Base-by-base conservation (phyloP, 2,888 invertebrate species). In the Caradrina clavipalpis region DNA sequence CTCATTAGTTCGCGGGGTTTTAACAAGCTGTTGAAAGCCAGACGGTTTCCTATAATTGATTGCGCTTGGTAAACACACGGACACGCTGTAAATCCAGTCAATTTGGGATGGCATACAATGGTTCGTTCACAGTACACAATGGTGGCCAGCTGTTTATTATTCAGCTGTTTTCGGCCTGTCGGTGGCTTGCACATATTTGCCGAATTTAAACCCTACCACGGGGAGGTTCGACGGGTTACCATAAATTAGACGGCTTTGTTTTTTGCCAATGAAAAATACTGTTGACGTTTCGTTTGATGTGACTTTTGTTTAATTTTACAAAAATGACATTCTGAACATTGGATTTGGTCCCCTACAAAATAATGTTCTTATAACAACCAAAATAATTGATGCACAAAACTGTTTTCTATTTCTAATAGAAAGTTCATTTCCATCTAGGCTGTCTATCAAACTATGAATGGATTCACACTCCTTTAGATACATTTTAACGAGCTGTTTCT, bases 81-180 rank as follows among this genome's bases (percentile, higher is more conserved):
- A 21, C 22, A 67, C 22, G 22, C 2, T 42, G 15, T 31, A 31
- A 31, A 35, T 53, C 7, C 26, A 15, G 13, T 50, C 26, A 21
- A 26, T 31, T 31, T 31, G 31, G 2, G 7, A 15, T 26, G 26
- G 17, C 13, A 1, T 17, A 13, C 13, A 17, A 67, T 55, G 10
- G n/a, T 19, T 35, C 10, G 19, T 49, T 15, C 13, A 39, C 19
- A 54, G 1, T n/a, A 42, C 13, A 64, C 51, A 65, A 45, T 45
- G 13, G 17, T 42, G 4, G 19, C 10, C 13, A 49, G 19, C 31
- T 42, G 1, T 50, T 69, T 35, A 69, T 22, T 45, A 51, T 69
- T 21, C 31, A 56, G 2, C 1, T 31, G 2, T 50, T 42, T 47
- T 56, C 42, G 22, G 42, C 11, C 11, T 7, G 26, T 15, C n/a